Base-by-base conservation (phyloP, 2,888 invertebrate genomes). In the Xylocampa areola region DNA sequence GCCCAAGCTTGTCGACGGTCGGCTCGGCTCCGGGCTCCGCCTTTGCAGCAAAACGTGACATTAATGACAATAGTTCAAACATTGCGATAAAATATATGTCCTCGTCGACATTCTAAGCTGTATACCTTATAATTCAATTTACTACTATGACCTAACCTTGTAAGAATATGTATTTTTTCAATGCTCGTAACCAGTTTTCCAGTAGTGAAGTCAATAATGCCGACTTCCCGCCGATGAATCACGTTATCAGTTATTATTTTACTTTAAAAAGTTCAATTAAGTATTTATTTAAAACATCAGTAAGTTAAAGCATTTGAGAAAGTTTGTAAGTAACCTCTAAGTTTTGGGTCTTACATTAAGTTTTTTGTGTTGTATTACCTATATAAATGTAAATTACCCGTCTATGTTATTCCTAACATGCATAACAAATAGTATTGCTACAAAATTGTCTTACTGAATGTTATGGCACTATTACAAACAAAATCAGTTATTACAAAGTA, bases 11-110 rank as follows among this genome's bases (percentile, higher is more conserved):
- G 82, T 80, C 81, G 82, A 81, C 81, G 79, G 77, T 66, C 63
- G 75, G 73, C 73, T 79, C 85, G 89, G 83, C 90, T 88, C 89
- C 91, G 85, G 89, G 83, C 90, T 88, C 89, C 91, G 85, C 91
- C 91, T 91, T 85, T 84, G 76, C 78, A 79, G 76, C 68, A 65
- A 75, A 83, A 80, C 81, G 80, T 85, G 82, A 82, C 76, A 78
- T 73, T 70, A 75, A 54, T 60, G 47, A 55, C 62, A 55, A 70
- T 74, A 68, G 49, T 65, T 57, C 52, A 59, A 45, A 23, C 63
- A 63, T 51, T 75, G 29, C 39, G 11, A 50, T 41, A 30, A 41
- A 63, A 57, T 51, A 49, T 25, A 60, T 30, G 47, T 53, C 25
- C 29, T 43, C 44, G 44, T 37, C 23, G 36, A 37, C 27, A 30